Base-by-base conservation (phyloP, 2,888 invertebrate genomes). In the Tipula unca region DNA sequence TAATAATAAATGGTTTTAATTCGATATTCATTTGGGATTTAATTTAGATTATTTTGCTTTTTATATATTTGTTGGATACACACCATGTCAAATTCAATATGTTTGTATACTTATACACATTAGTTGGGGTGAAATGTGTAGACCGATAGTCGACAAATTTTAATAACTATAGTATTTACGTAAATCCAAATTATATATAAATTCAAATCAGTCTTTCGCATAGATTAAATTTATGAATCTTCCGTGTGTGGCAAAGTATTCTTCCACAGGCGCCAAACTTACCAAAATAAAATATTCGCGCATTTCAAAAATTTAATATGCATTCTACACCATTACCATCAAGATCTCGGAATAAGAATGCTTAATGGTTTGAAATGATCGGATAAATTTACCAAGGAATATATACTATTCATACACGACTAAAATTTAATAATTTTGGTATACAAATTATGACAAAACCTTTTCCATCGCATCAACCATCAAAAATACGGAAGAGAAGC, bases 1-100 rank as follows among this genome's bases (percentile, higher is more conserved):
- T 69, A 69, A 69, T 69, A 69, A 69, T 69, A 69, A 69, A 69
- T 69, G 69, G 69, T 69, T 69, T 25, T 69, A 69, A 69, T 69
- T 69, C 69, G 69, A 69, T 25, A 25, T 69, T 69, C 69, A 69
- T 69, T 69, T 69, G 69, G 69, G 69, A 69, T 69, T 69, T 69
- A 69, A 69, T 25, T 69, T 69, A 14, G 69, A 69, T 69, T 69
- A 69, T 25, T 69, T 69, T 13, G 25, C 8, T 69, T 69, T 69
- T 69, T 69, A 25, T 69, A 10, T 69, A 2, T 25, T 69, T 69
- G 8, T 25, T 25, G 17, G 48, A 17, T 48, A 17, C 1, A 6
- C n/a, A 1, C 25, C 3, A 69, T 25, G 10, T 25, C 25, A 69
- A 69, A 69, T 10, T 25, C 13, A 69, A 25, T 25, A 42, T 4